Evolutionary conservation across 2,113 vertebrate genomes (phyloP), one percentile per base, ranked within the genome.

Genomic region (Helogale parvula): DNA sequence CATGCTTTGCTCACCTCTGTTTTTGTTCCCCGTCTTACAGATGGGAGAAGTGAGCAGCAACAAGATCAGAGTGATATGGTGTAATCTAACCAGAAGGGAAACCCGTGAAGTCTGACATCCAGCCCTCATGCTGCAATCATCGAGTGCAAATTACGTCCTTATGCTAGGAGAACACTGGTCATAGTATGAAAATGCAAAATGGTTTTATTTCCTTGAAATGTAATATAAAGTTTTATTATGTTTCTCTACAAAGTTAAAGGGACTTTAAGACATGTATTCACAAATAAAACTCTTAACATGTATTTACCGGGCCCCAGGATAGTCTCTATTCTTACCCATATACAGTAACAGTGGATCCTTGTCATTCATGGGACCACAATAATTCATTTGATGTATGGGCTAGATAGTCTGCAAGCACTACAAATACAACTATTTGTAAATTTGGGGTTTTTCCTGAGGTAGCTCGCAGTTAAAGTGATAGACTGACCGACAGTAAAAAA

Each of bases 201-300:
- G 7, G 1, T 63, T 96, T 93, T 63, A 83, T 82, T 72, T 93
- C 45, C 50, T 94, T 74, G 50, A 57, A 60, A 19, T 60, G 12
- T 12, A 54, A 57, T 3, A 23, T 3, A 35, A 41, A 50, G 47
- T 13, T 82, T 33, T 83, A 25, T 54, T 88, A 12, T 35, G 2
- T 88, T 76, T 90, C 57, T 72, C 35, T 79, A 31, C 77, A 33
- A 82, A 69, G 54, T 41, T 50, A 87, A 41, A 88, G n/a, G 84
- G 80, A 90, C 63, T 41, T 84, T 69, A 80, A 76, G 31, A 13
- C 11, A 41, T 6, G 3, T 31, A 93, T 72, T 80, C 45, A 82
- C 88, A 82, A 84, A 47, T 65, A 31, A 84, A 69, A 33, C 16
- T 13, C 41, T 86, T 45, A 1, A 9, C 8, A 33, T 68, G 15